Evolutionary conservation across 53 echinoderm and acorn worm species (phyloP), one percentile per base, ranked within the genome.

Genomic region (Henricia sp.): DNA sequence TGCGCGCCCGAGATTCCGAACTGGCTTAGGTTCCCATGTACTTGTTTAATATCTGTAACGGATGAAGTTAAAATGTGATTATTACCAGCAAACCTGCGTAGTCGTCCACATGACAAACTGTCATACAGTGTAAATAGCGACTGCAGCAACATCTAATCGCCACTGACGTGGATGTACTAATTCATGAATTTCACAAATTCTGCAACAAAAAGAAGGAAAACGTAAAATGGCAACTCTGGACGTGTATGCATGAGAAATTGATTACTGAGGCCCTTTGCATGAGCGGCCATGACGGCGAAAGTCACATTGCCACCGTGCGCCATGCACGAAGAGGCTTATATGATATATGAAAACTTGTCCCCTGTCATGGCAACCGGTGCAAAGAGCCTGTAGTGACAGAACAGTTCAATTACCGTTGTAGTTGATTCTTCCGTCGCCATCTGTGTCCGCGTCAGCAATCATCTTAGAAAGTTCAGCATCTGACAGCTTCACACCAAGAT

Each of bases 401-500:
- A 8, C 48, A 46, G 48, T 8, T 10, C 60, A 59, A 28, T 60
- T 28, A 59, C 91, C 89, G 86, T 89, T 71, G 37, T 94, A 94
- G 20, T 82, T 77, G 73, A 94, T 72, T 30, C 87, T 76, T 28
- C 94, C 91, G 41, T 88, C 84, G 27, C 78, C 84, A 65, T 94
- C 89, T 19, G 83, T 86, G 69, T 89, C 91, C 35, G 89, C 92
- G 69, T 92, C 91, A 37, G 72, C 62, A 64, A 95, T 86, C 95
- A 92, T 95, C 68, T 95, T 92, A 36, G 91, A 89, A 5, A 91
- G 84, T 37, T 89, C 91, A 29, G 89, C 89, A 2, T 89, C 89
- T 6, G 94, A 65, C 50, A 92, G 69, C 57, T 89, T 95, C 34
- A 89, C 89, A 26, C 92, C 92, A 25, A 89, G 77, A 52, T 71